Base-by-base conservation (phyloP, 1,140 invertebrate species). In the Drosophila saltans region DNA sequence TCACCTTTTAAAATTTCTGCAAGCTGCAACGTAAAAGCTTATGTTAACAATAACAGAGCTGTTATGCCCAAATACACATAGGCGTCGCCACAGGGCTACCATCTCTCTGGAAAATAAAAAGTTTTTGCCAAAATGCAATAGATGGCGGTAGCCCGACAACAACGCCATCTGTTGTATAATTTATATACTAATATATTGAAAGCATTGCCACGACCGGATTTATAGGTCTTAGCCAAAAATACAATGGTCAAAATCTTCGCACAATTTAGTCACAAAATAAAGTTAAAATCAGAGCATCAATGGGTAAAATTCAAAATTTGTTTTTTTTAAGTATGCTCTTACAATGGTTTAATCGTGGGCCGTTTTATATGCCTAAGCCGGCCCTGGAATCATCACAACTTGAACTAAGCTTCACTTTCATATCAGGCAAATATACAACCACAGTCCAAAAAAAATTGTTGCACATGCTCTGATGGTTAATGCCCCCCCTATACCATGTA, bases 391-490 rank as follows among this genome's bases (percentile, higher is more conserved):
- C 16, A 48, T 7, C 45, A 10, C 45, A 48, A 48, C 21, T 48
- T 24, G 7, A 48, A 24, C 45, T 48, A 24, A 24, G 45, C 33
- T 58, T 58, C 56, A 58, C 28, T 58, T 58, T 39, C 45, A 36
- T 61, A 61, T 40, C 72, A 52, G 11, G 55, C 36, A 55, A 62
- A n/a, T 55, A 55, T 33, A 66, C 62, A 64, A 30, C 28, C 33
- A 48, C 21, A 48, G 21, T 28, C 30, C 11, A 6, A 76, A 52
- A 55, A 72, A 75, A 72, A 68, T 72, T 74, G 79, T 76, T 66
- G 74, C 80, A 69, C 79, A 73, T 73, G 66, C 63, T 78, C 60
- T 48, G 48, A 45, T 74, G 60, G 36, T 61, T 76, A 28, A 28
- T 57, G 63, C 43, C 40, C n/a, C 43, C 43, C 28, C 4, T 30